Base-by-base conservation (phyloP, 2,888 invertebrate genomes). In the Eustalomyia histrio region DNA sequence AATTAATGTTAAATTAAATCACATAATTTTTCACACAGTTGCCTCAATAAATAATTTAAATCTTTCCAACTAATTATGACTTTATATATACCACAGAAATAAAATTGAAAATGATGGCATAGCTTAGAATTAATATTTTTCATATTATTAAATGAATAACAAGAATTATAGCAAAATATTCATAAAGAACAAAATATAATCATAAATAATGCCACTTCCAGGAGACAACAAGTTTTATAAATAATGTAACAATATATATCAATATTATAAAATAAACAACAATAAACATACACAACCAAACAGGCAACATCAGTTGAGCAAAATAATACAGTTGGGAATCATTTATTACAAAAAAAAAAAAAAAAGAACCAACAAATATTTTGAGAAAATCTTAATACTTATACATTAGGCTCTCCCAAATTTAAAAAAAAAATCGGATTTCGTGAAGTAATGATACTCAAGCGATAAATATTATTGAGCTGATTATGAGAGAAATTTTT, bases 21-120 rank as follows among this genome's bases (percentile, higher is more conserved):
- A 21, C 21, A 21, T 21, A 21, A 21, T 21, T 21, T 4, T 21
- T 21, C 21, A 2, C 2, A 21, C 21, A 21, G 2, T 21, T 21
- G 21, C 21, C 21, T 21, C 4, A 2, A 21, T 21, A n/a, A n/a
- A n/a, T n/a, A n/a, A n/a, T n/a, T n/a, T 21, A 21, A 21, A 4
- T 21, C 4, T 57, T 55, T 17, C 0, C 16, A 63, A 63, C 63
- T 72, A 72, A 63, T 61, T 43, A 53, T 35, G 35, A 35, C 35
- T 35, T 35, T 35, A 43, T 14, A 43, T 2, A 43, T 1, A 5
- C 8, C 43, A 43, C 14, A 43, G 14, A 21, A 35, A 35, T 35
- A 5, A 35, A 43, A 43, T 43, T 43, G 14, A 43, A 43, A 43
- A 43, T 43, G 4, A 43, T 43, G 43, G 14, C 14, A 43, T 5